These are phyloP conservation scores for Poicephalus gulielmi DNA, from an alignment of 2,113 vertebrate species.

Conservation along the genomic window DNA sequence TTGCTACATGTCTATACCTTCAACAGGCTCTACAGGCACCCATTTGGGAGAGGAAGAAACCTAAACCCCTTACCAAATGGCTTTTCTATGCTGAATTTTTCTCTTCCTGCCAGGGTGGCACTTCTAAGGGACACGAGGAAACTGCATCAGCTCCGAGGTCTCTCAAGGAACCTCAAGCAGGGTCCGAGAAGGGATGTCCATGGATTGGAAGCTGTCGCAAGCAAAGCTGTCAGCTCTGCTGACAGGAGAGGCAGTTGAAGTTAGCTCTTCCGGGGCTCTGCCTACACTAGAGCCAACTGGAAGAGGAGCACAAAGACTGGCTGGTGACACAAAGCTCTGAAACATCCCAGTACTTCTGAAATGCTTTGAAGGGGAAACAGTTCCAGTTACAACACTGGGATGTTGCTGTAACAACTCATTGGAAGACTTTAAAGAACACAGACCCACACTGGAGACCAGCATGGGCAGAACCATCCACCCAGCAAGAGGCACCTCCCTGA, in stretches of 20 bases:
- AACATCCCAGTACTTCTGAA: neutral
- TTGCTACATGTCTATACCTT: rapidly evolving
- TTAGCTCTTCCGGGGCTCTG: neutral
- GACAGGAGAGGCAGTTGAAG: neutral
- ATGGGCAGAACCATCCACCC: neutral
- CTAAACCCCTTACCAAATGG: neutral
- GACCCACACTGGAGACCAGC: neutral
- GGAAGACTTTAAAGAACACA: neutral
- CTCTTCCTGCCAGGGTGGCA: neutral
- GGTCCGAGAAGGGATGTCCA: neutral
- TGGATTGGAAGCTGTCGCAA: neutral
- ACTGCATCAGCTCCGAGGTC: neutral
- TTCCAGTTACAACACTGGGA: neutral
- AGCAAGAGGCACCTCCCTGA: neutral
- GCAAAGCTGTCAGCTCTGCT: neutral
- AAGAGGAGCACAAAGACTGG: neutral
- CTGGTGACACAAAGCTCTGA: neutral
- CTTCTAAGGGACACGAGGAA: rapidly evolving
- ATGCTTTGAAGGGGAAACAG: neutral
- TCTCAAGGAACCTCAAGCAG: neutral
- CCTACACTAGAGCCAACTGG: neutral
- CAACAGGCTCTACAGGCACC: neutral
- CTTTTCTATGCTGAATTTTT: neutral
- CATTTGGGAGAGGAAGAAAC: rapidly evolving
- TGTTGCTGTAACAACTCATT: neutral